Base-by-base conservation (phyloP, 1,140 invertebrate species). In the Drosophila tsacasi region DNA sequence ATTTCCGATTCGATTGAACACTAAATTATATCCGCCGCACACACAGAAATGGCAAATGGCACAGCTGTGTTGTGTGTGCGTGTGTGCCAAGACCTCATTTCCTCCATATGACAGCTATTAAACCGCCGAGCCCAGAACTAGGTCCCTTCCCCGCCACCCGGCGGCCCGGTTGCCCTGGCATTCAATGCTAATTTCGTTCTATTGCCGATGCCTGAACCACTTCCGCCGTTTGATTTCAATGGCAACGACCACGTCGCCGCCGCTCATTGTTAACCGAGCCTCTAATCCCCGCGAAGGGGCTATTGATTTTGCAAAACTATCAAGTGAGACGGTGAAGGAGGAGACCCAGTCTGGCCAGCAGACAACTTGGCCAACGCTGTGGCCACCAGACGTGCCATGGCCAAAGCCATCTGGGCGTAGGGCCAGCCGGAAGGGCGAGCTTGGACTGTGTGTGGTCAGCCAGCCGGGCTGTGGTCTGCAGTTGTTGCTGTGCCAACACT, bases 191-290 rank as follows among this genome's bases (percentile, higher is more conserved):
- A 82, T 82, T 83, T 68, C 30, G 42, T 61, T 72, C 54, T 69
- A 58, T 69, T 57, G 58, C 66, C 76, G 40, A 55, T 58, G 58
- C 58, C 81, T 64, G 62, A 61, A 76, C 59, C 73, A 89, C 81
- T 89, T 89, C 84, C 84, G 84, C 78, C 78, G 81, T 89, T 89
- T 87, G 84, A 89, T 87, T 87, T 84, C 84, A 89, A 87, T 87
- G 85, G 81, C 84, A 76, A 63, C 64, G 60, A 54, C 68, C 57
- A 64, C 69, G 49, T 68, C 39, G 73, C 42, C 59, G 42, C 44
- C 35, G 35, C 52, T 17, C 54, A 55, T 55, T 55, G 54, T 55
- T 55, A 55, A 55, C 54, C 54, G 32, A 37, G 15, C 25, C 30
- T 59, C 30, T 65, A 37, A 46, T 55, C 54, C 66, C 46, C n/a